Base-by-base conservation (phyloP, 2,888 invertebrate species). In the Acanthococcus lagerstroemiae region DNA sequence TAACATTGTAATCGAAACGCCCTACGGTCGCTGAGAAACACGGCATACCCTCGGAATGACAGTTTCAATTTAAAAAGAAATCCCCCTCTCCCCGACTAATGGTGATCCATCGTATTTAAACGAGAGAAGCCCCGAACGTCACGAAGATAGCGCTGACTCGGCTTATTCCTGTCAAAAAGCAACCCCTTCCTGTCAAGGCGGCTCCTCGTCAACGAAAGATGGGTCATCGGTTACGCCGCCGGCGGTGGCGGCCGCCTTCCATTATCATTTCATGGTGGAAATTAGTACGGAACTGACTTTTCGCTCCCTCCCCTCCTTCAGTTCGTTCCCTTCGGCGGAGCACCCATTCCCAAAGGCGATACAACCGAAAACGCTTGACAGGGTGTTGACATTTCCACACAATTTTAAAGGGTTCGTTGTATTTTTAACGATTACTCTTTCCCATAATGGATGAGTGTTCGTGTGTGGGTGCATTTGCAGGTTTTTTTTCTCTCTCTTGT, bases 171-270 rank as follows among this genome's bases (percentile, higher is more conserved):
- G 58, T 58, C 58, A 58, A 58, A 58, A 58, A 58, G 55, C 45
- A 58, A 58, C 58, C 58, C 58, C 58, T 58, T 58, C 58, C 58
- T 58, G 58, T 58, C 58, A 58, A 58, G 58, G 45, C 45, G 45
- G 25, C 25, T 58, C 45, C 45, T 45, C 58, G 58, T 58, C 58
- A 58, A 58, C 58, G 58, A 58, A 58, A 44, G 58, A 58, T 45
- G 58, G 58, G 58, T 58, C 58, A 58, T 45, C 58, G 58, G 58
- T 44, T 58, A 58, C 58, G 45, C 44, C 37, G 37, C 37, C n/a
- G 37, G 12, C 37, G 37, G 12, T 37, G 37, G 12, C 22, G 58
- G 30, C 55, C 30, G 55, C 55, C 58, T 45, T 58, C 58, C 45
- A 44, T 58, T 45, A 58, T 45, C 58, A 44, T 45, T 45, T 58